A percentile compares a stretch with the other conserved stretches of the same genome.
These are phyloP conservation scores for Drosophila tani DNA, from an alignment of 1,140 invertebrate genomes.

Conservation along the genomic window DNA sequence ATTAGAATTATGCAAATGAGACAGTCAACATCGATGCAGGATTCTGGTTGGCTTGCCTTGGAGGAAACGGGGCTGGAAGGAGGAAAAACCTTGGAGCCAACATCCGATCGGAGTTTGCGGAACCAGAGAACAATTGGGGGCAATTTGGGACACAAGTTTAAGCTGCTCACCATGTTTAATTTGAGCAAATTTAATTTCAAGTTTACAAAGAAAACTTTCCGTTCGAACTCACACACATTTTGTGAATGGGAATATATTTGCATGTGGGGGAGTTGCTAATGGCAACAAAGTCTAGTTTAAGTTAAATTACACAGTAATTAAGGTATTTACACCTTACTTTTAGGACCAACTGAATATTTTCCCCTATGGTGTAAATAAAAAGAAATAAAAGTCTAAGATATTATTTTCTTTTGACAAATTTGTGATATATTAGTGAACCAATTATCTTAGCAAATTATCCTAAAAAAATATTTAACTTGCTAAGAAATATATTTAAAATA, in stretches of 20 bases:
- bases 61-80: neutral
- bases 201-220: constrained; percentile 23
- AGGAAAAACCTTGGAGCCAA: constrained; percentile 21
- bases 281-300: neutral
- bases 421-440: too few relatives aligned
- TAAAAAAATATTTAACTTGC: too few relatives aligned
- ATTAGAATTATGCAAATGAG: constrained; percentile 83
- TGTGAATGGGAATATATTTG: neutral
- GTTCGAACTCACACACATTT: neutral
- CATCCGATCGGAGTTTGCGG: constrained; percentile 42
- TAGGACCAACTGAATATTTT: too few relatives aligned
- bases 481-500: too few relatives aligned
- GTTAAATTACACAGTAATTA: neutral
- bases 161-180: constrained; percentile 36
- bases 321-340: neutral
- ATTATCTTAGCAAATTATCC: too few relatives aligned
- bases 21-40: constrained; percentile 37
- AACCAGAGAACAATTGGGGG: constrained; percentile 22
- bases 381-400: too few relatives aligned
- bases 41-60: constrained; percentile 11
- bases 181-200: constrained; percentile 35
- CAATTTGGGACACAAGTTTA: constrained; percentile 44
- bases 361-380: too few relatives aligned
- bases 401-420: too few relatives aligned
- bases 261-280: constrained; percentile 1